Percentiles rank a stretch among this genome's conserved stretches.
Evolutionary conservation across 2,797 vertebrate genomes (phyloP).

Genomic region (Heterohyrax brucei): DNA sequence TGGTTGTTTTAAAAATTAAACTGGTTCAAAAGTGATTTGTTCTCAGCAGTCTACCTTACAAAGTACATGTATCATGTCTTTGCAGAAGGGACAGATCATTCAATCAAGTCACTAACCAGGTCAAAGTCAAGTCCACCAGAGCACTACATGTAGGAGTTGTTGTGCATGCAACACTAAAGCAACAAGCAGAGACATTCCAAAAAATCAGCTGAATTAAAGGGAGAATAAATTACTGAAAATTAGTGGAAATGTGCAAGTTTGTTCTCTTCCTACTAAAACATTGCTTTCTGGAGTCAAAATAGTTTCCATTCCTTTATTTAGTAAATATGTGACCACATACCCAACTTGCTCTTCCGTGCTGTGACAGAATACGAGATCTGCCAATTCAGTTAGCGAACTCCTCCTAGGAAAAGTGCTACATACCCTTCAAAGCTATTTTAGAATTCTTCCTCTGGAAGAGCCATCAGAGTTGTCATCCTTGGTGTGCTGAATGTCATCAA

Average conservation of each 20-base stretch:
- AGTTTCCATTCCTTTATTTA: background rate
- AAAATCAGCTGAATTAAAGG: conserved; percentile 13
- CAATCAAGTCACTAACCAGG: conserved; percentile 4
- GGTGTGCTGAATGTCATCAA: no score
- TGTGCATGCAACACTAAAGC: background rate
- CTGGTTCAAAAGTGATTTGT: background rate
- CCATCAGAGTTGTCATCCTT: no score
- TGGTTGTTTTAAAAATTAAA: conserved; percentile 68
- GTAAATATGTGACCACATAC: background rate
- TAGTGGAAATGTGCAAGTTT: background rate
- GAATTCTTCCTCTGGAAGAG: no score
- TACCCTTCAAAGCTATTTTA: no score
- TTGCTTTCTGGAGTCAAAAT: background rate
- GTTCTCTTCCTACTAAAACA: background rate
- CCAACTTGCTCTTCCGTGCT: background rate
- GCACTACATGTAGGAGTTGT: background rate
- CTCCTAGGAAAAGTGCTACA: no score
- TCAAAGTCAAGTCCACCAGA: background rate
- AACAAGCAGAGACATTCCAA: background rate
- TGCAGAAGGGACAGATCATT: background rate
- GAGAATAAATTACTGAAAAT: background rate
- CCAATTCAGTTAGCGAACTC: no score
- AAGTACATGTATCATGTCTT: background rate
- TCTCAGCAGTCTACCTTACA: background rate
- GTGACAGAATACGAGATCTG: background rate